Evolutionary conservation across 2,797 vertebrate genomes (phyloP).

Genomic region (Danio tinwini): DNA sequence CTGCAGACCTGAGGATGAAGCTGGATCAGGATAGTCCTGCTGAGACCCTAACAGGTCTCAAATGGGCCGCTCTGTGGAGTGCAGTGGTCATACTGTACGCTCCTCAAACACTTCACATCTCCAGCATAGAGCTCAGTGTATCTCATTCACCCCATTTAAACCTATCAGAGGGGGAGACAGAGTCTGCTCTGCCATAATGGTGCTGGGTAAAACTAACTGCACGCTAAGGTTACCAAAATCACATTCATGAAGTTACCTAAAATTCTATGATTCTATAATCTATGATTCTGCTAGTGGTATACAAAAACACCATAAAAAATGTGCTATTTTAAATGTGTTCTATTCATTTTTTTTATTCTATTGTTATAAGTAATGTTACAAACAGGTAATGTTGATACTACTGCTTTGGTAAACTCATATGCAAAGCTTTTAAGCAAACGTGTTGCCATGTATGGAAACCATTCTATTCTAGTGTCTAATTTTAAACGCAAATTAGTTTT

Average conservation of each 20-base stretch:
- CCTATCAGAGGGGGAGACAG: conserved; percentile 25
- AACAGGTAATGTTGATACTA: not conserved
- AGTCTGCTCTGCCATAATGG: conserved; percentile 27
- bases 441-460: not conserved
- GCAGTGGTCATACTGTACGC: not conserved
- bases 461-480: not conserved
- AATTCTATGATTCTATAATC: not conserved
- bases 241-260: conserved; percentile 20
- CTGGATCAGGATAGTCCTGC: conserved; percentile 14
- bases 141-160: conserved; percentile 61
- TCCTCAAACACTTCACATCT: conserved; percentile 73
- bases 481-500: not conserved
- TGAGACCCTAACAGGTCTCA: not conserved
- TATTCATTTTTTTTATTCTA: not conserved
- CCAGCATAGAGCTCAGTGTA: conserved; percentile 69
- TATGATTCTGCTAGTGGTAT: not conserved
- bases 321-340: not conserved
- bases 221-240: not conserved
- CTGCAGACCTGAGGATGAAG: conserved; percentile 15
- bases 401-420: not conserved
- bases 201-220: conserved; percentile 10
- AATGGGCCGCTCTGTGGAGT: conserved; percentile 10
- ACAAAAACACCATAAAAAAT: too few species aligned
- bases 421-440: not conserved
- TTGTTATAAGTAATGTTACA: not conserved